These are phyloP conservation scores for Megaustenia siamemsis DNA, from an alignment of 2,888 invertebrate species.

Conservation along the genomic window DNA sequence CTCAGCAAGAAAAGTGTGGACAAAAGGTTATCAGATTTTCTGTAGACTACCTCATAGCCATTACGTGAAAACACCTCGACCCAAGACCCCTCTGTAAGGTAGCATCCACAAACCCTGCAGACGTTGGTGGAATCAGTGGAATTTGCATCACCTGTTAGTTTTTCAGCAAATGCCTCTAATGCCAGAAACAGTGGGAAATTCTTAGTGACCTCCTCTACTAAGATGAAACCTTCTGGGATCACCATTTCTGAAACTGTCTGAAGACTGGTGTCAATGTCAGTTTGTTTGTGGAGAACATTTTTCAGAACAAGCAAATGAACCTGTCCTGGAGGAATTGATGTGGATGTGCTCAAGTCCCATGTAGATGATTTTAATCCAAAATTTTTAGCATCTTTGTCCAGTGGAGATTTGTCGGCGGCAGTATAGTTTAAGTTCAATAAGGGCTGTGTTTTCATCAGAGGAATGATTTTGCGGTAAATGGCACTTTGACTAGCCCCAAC, in stretches of 20 bases:
- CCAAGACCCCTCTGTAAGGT: constrained; percentile 68
- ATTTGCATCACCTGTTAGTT: constrained; percentile 35
- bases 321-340: constrained; percentile 72
- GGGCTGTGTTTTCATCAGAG: constrained; percentile 85
- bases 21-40: constrained; percentile 85
- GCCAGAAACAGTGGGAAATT: constrained; percentile 73
- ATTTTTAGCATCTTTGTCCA: constrained; percentile 80
- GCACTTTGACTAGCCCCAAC: constrained; percentile 77
- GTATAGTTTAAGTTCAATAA: constrained; percentile 84
- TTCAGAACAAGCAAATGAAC: constrained; percentile 74
- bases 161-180: constrained; percentile 63
- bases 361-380: constrained; percentile 84
- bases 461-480: constrained; percentile 63
- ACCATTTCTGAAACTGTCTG: constrained; percentile 82
- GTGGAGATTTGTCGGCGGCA: constrained; percentile 81
- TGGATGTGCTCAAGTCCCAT: constrained; percentile 84
- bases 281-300: constrained; percentile 69
- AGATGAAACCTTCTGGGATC: constrained; percentile 82
- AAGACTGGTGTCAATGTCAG: constrained; percentile 62
- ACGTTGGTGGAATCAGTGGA: constrained; percentile 46
- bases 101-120: constrained; percentile 62
- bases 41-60: constrained; percentile 83
- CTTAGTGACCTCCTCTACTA: constrained; percentile 80
- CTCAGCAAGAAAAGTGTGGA: constrained; percentile 84
- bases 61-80: constrained; percentile 65